Base-by-base conservation (phyloP, 1,140 invertebrate species). In the Scaptomyza graminum region DNA sequence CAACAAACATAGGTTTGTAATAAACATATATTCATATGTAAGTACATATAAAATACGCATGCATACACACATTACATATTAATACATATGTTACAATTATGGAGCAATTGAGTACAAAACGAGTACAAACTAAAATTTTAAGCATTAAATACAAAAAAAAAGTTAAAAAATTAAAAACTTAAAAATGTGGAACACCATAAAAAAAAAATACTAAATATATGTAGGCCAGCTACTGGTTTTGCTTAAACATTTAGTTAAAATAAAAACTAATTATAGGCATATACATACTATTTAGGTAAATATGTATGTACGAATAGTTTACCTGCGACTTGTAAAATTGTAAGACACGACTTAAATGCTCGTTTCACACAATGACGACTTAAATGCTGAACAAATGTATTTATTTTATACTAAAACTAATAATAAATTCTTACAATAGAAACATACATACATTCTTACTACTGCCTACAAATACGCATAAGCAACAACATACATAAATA, bases 51-150 rank as follows among this genome's bases (percentile, higher is more conserved):
- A 22, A 43, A 75, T 69, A 74, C 57, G 75, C 56, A 57, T 66
- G 49, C 72, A 79, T 71, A 72, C 72, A 72, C 59, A 70, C 51
- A 31, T 22, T 22, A 22, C 18, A 22, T 22, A 22, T 22, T 63
- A 50, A 22, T 31, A 74, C 66, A 78, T 80, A 80, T 87, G 83
- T 88, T 79, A 83, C 88, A 88, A 79, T 88, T 88, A 88, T 88
- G 83, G 83, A 88, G 83, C 83, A 88, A 88, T 88, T 88, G 83
- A 88, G 83, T 88, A 88, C 83, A 88, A 88, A 88, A 88, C 73
- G 75, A 88, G 83, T 88, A 88, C 83, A 88, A 88, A 88, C 88
- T 88, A 79, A 79, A 83, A 60, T 71, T 64, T 41, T 88, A 88
- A 88, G 83, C 63, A 74, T 50, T 55, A 6, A 43, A 50, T 44